Percentiles rank a stretch among this genome's conserved stretches.
These are phyloP conservation scores for Tachypleus tridentatus DNA, from an alignment of 1,140 invertebrate genomes.

Conservation along the genomic window DNA sequence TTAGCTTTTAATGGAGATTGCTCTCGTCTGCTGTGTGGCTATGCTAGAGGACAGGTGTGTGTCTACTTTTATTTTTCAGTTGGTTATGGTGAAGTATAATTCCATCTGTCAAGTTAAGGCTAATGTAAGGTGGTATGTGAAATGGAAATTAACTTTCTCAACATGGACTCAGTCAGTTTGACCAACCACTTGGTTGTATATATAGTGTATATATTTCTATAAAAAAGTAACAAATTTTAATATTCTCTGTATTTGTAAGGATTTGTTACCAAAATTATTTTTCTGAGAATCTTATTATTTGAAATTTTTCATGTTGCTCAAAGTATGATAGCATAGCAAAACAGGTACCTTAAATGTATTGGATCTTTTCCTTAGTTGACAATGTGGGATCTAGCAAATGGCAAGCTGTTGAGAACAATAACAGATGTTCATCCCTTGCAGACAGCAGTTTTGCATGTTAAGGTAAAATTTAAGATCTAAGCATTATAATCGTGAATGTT, in stretches of 20 bases:
- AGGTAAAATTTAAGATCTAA: conserved; percentile 39
- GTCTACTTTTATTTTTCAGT: background rate
- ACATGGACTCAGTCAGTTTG: too few relatives aligned
- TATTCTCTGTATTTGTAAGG: too few relatives aligned
- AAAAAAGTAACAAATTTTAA: too few relatives aligned
- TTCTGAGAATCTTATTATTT: too few relatives aligned
- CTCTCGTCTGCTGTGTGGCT: conserved; percentile 69
- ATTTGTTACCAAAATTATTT: too few relatives aligned
- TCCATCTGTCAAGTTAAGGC: background rate
- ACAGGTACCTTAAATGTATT: background rate
- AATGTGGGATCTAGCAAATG: conserved; percentile 41
- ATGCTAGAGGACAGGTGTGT: conserved; percentile 60
- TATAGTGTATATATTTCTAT: too few relatives aligned
- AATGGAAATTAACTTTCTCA: too few relatives aligned
- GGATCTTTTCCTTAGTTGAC: conserved; percentile 31
- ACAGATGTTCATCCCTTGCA: conserved; percentile 74
- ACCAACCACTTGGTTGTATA: too few relatives aligned
- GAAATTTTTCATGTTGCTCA: background rate
- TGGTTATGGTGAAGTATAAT: background rate
- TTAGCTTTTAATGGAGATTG: conserved; percentile 78
- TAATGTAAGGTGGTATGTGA: too few relatives aligned
- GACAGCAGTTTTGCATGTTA: conserved; percentile 70
- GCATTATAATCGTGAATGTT: too few relatives aligned
- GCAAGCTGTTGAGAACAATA: conserved; percentile 58
- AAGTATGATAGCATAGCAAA: background rate